Evolutionary conservation across 2,113 vertebrate species (phyloP), one percentile per base, ranked within the genome.

Genomic region (Poecile atricapillus): DNA sequence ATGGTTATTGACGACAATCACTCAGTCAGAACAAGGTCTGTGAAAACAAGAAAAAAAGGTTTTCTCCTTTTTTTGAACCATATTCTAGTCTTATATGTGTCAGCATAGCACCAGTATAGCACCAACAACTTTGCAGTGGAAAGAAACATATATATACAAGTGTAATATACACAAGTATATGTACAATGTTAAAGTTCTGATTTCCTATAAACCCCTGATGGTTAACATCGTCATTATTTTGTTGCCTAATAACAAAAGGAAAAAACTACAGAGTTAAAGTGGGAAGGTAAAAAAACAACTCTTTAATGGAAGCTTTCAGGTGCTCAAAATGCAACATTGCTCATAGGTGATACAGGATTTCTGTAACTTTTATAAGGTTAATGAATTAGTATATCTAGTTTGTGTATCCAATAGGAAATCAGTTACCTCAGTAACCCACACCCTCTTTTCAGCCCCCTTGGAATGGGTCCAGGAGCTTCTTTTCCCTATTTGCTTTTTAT

Each of bases 121-220:
- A 50, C 8, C 9, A 83, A 39, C 18, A 92, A 33, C 3, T 92
- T 83, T 52, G 8, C 27, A 55, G 21, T 44, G 21, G 27, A 63
- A 63, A 81, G 27, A 70, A 93, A 50, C 0, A 0, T 17, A 4
- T 55, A 2, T 5, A 41, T 46, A 24, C 15, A n/a, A 44, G 5
- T 21, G 10, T 39, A 74, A 14, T 10, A 30, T 12, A 18, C 9
- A 8, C 10, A 15, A 0, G 0, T 41, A 25, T 23, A 49, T 31
- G 7, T 27, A 23, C 17, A 55, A 4, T 35, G 5, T 35, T 49
- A 27, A 62, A 62, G 15, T 43, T 49, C 19, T 56, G 18, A 47
- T 73, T 52, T 74, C 22, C 7, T 44, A 21, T 22, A 74, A 83
- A 73, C 1, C 16, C 23, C 13, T n/a, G 27, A 62, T 70, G 23